Base-by-base conservation (phyloP, 92 coral and sea anemone genomes). In the Palythoa grandis region DNA sequence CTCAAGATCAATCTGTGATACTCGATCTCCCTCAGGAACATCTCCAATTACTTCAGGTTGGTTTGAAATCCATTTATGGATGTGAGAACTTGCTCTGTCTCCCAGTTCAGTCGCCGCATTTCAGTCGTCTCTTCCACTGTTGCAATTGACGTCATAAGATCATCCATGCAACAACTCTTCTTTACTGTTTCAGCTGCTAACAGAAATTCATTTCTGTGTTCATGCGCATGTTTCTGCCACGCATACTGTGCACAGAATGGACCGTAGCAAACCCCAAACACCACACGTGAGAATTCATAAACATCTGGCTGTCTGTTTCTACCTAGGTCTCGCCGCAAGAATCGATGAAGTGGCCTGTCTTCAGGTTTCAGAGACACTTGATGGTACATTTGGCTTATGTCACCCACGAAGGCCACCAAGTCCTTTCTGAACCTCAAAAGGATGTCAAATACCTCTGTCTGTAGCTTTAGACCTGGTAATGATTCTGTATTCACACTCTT, bases 221-320 rank as follows among this genome's bases (percentile, higher is more conserved):
- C 35, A 0, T 29, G 35, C 1, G 35, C 35, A 67, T 80, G 77
- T 10, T 57, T 90, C 50, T 85, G 90, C 92, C 92, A 89, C 0
- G 83, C 78, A 54, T 86, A 90, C 50, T 92, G 95, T 14, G 84
- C 90, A 25, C 87, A 78, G 77, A 85, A 90, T 9, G 91, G 93
- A 69, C 92, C 88, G 53, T 92, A 78, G 88, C 9, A 86, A 69
- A 19, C 35, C 1, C 35, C 35, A 29, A 29, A 29, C 35, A 29
- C 35, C 35, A 29, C 35, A 29, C 35, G 35, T 1, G 35, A 29
- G 35, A 29, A 29, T 29, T 29, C 35, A 29, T 29, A 29, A 29
- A 29, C 35, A 29, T 29, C 35, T 29, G 35, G 35, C 35, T 29
- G 35, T 29, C 35, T 0, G 35, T 29, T 29, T 29, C 1, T 29